Percentiles rank a stretch among this genome's conserved stretches.
Conservation (phyloP, 37 sponge, comb jelly and placozoan genomes). For the Hexactinellida sp. region DNA sequence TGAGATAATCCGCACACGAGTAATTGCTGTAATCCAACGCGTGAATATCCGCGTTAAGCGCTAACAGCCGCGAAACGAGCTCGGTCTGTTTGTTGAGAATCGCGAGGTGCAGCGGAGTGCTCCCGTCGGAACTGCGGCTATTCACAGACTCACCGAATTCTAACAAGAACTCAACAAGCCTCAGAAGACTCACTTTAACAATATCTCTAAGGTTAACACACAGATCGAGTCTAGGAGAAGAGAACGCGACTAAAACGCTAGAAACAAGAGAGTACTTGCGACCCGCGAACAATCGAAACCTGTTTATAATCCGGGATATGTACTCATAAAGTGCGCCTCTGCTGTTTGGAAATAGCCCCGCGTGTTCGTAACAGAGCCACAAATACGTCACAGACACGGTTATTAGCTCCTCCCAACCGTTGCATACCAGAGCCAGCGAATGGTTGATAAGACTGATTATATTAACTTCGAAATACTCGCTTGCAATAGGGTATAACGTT, state of each 20-base stretch:
- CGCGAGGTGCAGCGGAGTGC: neutral
- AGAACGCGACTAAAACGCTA: neutral
- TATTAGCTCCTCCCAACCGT: neutral
- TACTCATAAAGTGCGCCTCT: neutral
- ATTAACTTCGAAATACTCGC: slow-evolving; percentile 5
- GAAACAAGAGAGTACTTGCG: neutral
- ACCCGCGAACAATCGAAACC: neutral
- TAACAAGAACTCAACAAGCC: neutral
- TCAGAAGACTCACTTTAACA: neutral
- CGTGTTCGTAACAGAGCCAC: neutral
- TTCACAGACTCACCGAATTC: neutral
- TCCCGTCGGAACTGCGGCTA: neutral
- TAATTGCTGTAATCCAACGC: neutral
- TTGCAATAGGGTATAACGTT: neutral
- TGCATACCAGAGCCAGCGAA: neutral
- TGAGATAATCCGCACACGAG: neutral
- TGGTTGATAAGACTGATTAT: neutral
- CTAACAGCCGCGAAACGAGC: neutral
- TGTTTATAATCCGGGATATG: neutral
- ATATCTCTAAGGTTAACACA: neutral
- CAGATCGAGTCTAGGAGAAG: neutral
- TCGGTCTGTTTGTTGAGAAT: neutral
- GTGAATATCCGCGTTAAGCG: neutral
- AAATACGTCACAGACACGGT: neutral
- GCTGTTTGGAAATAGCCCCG: neutral